Evolutionary conservation across 2,113 vertebrate genomes (phyloP).

Genomic region (Daphoenositta chrysoptera): DNA sequence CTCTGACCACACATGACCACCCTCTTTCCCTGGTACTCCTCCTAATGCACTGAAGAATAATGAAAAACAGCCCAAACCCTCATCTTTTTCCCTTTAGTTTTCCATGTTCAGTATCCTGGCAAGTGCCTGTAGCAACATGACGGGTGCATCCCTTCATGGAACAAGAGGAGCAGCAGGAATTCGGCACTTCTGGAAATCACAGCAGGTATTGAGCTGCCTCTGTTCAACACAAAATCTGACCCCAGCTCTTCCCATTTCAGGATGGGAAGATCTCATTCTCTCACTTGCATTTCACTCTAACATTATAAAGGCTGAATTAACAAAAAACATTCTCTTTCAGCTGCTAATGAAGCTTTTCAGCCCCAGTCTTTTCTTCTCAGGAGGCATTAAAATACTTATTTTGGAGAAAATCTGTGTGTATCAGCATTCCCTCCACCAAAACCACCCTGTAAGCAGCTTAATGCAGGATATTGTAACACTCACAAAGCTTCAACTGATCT

Average conservation of each 20-base stretch:
- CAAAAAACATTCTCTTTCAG: background rate
- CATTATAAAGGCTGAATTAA: background rate
- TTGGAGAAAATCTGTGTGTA: background rate
- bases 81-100: background rate
- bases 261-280: background rate
- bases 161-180: background rate
- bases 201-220: background rate
- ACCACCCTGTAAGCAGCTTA: background rate
- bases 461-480: background rate
- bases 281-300: background rate
- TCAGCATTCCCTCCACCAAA: background rate
- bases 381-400: background rate
- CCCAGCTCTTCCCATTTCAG: background rate
- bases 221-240: background rate
- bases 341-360: background rate
- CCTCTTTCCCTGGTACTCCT: background rate
- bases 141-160: background rate
- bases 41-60: background rate
- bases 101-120: background rate
- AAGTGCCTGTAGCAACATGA: background rate
- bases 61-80: background rate
- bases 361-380: slow-evolving; percentile 4
- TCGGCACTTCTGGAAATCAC: background rate
- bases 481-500: background rate
- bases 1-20: background rate